These are phyloP conservation scores for Amiota minor DNA, from an alignment of 2,888 invertebrate genomes.

Conservation along the genomic window DNA sequence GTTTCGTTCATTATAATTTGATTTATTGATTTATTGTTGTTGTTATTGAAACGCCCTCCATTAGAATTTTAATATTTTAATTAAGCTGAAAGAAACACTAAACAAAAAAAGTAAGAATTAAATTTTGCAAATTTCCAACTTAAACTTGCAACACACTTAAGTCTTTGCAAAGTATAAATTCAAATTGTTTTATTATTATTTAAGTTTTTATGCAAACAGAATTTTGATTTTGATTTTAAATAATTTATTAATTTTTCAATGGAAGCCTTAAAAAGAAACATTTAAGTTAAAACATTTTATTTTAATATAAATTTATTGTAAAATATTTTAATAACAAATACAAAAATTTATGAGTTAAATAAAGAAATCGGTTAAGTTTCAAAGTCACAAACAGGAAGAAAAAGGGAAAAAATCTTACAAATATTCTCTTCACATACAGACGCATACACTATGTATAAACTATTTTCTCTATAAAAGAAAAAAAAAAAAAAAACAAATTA, in stretches of 20 bases:
- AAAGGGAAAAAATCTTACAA: background rate
- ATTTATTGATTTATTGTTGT: background rate
- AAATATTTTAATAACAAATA: conserved; percentile 28
- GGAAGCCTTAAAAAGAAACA: conserved; percentile 2
- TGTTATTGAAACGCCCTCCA: conserved; percentile 60
- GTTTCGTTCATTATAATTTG: no score
- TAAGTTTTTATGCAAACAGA: conserved; percentile 16
- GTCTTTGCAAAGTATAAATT: conserved; percentile 11
- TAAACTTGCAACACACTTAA: conserved; percentile 8
- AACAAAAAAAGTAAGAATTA: background rate
- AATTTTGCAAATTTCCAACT: conserved; percentile 30
- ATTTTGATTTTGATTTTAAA: background rate
- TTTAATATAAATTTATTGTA: background rate
- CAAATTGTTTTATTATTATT: conserved; percentile 31
- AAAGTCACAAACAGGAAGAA: background rate
- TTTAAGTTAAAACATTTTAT: background rate
- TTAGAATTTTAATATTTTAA: conserved; percentile 52
- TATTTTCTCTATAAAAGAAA: conserved; percentile 10
- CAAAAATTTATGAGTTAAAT: background rate
- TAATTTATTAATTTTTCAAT: background rate
- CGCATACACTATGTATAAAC: conserved; percentile 23
- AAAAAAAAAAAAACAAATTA: conserved; percentile 28
- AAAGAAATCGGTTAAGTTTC: background rate
- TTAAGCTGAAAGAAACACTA: background rate
- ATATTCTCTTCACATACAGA: background rate